These are phyloP conservation scores for Hydropsyche betteni DNA, from an alignment of 2,888 invertebrate species.

Conservation along the genomic window DNA sequence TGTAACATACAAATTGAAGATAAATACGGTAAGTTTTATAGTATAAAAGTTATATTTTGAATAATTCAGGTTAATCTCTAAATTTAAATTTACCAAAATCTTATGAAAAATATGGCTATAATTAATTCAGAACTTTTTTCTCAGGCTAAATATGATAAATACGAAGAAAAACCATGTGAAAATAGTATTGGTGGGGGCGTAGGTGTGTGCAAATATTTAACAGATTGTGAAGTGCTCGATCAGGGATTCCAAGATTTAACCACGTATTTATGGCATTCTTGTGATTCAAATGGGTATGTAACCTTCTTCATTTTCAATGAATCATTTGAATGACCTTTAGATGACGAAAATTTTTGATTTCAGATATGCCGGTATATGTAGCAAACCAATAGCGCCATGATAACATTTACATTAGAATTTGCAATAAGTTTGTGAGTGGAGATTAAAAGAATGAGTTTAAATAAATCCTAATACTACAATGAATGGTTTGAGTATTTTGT, in stretches of 20 bases:
- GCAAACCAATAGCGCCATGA: conserved; percentile 54
- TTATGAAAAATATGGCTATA: too few relatives aligned
- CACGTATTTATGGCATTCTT: conserved; percentile 57
- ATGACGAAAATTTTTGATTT: conserved; percentile 51
- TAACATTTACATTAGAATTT: background rate
- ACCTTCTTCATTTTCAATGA: background rate
- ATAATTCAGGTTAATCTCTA: too few relatives aligned
- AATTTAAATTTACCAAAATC: too few relatives aligned
- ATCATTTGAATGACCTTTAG: too few relatives aligned
- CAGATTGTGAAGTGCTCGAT: conserved; percentile 57
- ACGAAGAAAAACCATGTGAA: conserved; percentile 47
- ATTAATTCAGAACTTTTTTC: too few relatives aligned
- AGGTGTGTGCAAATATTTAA: conserved; percentile 61
- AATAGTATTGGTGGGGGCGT: conserved; percentile 53
- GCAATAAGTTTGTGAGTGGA: background rate
- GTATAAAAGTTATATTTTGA: background rate
- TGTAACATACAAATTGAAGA: conserved; percentile 6
- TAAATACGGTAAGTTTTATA: background rate
- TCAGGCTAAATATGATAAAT: too few relatives aligned
- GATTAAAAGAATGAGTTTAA: background rate
- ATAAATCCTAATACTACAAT: background rate
- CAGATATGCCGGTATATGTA: conserved; percentile 65
- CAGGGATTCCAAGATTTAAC: conserved; percentile 54
- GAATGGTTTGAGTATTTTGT: too few relatives aligned
- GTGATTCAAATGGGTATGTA: conserved; percentile 57